Base-by-base conservation (phyloP, 1,140 invertebrate species). In the Neoseiulus cucumeris region DNA sequence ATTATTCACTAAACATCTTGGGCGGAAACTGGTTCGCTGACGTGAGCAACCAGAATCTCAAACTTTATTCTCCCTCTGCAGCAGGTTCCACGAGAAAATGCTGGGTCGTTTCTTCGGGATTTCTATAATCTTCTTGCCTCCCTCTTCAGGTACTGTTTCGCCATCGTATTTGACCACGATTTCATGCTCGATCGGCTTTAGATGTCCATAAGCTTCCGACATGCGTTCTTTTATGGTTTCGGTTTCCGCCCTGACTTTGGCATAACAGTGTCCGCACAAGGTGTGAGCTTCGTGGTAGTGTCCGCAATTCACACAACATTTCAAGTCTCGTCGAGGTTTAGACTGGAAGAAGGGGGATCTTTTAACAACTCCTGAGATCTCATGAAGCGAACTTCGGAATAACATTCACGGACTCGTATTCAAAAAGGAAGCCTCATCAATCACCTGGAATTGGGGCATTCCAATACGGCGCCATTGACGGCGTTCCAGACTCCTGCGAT, bases 241-340 rank as follows among this genome's bases (percentile, higher is more conserved):
- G 0, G 88, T 91, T 79, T 92, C 89, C 64, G 79, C 72, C 71
- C 83, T 84, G 0, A 91, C 82, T 78, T 80, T 86, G 45, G 82
- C 79, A 70, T 92, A 93, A 73, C 89, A 93, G 71, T 87, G 79
- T 39, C 89, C 81, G 76, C 91, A 94, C 30, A 93, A 75, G 59
- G 80, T 76, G 29, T 82, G 80, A 51, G 79, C 75, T 77, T 89
- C 84, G 74, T 91, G 81, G 76, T 85, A 77, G 75, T 89, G 82
- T 22, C 89, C 89, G 78, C 90, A 93, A 51, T 80, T 79, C 65
- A 81, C 74, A 72, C 90, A 93, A 59, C 17, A n/a, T 25, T 59
- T 59, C 9, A 59, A 20, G 22, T 59, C 51, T 2, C 51, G 17
- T 14, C 51, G 51, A 33, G 22, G 51, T 59, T 59, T 59, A 59